Base-by-base conservation (phyloP, 2,888 invertebrate species). In the Hypomecis punctinalis region DNA sequence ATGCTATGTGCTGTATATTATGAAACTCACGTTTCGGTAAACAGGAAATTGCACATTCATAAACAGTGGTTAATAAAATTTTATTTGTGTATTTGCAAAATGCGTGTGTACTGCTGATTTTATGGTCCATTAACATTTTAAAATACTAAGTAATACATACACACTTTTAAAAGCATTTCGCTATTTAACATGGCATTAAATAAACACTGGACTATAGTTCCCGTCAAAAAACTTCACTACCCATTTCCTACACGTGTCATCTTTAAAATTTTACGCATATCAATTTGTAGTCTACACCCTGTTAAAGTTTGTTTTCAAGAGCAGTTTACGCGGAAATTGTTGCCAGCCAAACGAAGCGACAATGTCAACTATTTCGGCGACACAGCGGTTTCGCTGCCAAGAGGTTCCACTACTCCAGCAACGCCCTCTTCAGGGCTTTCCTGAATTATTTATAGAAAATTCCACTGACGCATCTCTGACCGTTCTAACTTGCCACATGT, bases 281-380 rank as follows among this genome's bases (percentile, higher is more conserved):
- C 36, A 51, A 61, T 62, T 60, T 56, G 54, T 52, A 43, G 48
- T 66, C 62, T 37, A 53, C 67, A 63, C 57, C 48, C 53, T 13
- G 47, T 57, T 36, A 48, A 53, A 67, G 54, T 51, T 63, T 61
- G 59, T 64, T 66, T 68, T 68, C 65, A 67, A 67, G 63, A 66
- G 61, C 61, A 63, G 71, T 77, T 78, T 75, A 83, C 76, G 80
- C 85, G 89, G 88, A 90, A 89, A 82, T 81, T 69, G 73, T 70
- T 69, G 72, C 76, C 69, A 77, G 83, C 84, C 84, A 86, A 84
- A 81, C 77, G 79, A 81, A 80, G 77, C 71, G 74, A 81, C 88
- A 89, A 88, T 88, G 89, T 88, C 88, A 88, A 80, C 83, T 87
- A 88, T 88, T 88, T 87, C 73, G 71, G 80, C 81, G 79, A 85